Percentiles rank a stretch among this genome's conserved stretches.
phyloP scores from a whole-genome alignment of 2,113 vertebrate species.

The Podiceps cristatus region DNA sequence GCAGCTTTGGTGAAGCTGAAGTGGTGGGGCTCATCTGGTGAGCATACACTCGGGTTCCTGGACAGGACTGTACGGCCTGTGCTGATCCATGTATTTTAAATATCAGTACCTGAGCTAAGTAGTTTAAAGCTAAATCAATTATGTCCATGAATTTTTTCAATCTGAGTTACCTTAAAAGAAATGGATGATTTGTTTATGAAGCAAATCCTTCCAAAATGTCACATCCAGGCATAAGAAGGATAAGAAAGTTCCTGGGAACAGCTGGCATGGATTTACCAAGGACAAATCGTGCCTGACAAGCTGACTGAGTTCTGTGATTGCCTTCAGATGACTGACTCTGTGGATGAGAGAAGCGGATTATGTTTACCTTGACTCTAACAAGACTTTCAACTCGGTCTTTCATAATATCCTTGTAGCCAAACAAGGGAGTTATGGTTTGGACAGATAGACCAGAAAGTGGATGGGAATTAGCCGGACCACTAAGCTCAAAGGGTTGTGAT shows the following conservation, averaged over 20 bases:
- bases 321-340: background rate
- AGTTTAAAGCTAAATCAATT: background rate
- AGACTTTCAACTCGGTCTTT: background rate
- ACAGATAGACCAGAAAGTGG: background rate
- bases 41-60: background rate
- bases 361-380: background rate
- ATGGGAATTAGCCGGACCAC: background rate
- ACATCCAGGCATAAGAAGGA: accelerated
- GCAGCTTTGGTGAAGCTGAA: background rate
- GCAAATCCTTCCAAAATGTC: background rate
- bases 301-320: background rate
- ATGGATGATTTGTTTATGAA: accelerated
- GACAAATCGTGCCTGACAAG: background rate
- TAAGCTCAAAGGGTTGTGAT: background rate
- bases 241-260: background rate
- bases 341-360: background rate
- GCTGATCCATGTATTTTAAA: background rate
- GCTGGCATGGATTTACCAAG: background rate
- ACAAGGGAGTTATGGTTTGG: background rate
- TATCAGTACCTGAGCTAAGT: background rate
- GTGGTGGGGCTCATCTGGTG: background rate
- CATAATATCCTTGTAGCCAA: background rate
- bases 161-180: background rate
- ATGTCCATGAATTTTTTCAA: accelerated
- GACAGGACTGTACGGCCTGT: background rate